A percentile compares a stretch with the other conserved stretches of the same genome.
Evolutionary conservation across 30 jellyfish, hydroid and myxozoan species (phyloP).

Genomic region (Nemopilema nomurai): DNA sequence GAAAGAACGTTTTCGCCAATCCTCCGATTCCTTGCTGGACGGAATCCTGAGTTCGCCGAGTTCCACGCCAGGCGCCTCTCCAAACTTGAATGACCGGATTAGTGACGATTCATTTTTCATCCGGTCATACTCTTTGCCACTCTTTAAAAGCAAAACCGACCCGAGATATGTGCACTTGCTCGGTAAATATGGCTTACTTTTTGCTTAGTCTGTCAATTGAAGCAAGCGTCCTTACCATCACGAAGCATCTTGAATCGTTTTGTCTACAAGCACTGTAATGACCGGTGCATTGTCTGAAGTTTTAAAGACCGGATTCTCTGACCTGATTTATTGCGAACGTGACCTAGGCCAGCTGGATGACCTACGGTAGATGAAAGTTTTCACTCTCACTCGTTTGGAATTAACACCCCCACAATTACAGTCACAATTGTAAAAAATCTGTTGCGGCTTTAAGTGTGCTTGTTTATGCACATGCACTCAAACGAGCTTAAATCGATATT

Average conservation of each 20-base stretch:
- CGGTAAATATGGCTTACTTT: constrained; percentile 11
- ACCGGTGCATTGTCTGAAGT: too few relatives aligned
- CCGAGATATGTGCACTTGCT: constrained; percentile 54
- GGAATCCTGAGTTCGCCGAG: constrained; percentile 18
- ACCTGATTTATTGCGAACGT: too few relatives aligned
- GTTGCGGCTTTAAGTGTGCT: too few relatives aligned
- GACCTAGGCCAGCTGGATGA: not conserved
- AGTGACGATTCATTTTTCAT: constrained; percentile 5
- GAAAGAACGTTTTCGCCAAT: constrained; percentile 32
- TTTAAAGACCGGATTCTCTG: too few relatives aligned
- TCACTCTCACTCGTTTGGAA: not conserved
- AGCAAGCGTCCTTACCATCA: too few relatives aligned
- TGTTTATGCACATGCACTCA: too few relatives aligned
- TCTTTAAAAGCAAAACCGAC: constrained; percentile 55
- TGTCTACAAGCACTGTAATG: too few relatives aligned
- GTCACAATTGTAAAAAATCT: too few relatives aligned
- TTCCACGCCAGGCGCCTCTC: constrained; percentile 45
- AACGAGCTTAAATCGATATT: too few relatives aligned
- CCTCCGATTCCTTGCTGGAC: constrained; percentile 31
- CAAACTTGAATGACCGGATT: not conserved
- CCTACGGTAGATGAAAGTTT: not conserved
- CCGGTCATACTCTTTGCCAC: constrained; percentile 48
- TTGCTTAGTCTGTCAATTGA: not conserved
- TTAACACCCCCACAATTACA: too few relatives aligned
- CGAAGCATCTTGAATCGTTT: not conserved